phyloP scores from a whole-genome alignment of 2,797 vertebrate genomes.

The Periparus ater region DNA sequence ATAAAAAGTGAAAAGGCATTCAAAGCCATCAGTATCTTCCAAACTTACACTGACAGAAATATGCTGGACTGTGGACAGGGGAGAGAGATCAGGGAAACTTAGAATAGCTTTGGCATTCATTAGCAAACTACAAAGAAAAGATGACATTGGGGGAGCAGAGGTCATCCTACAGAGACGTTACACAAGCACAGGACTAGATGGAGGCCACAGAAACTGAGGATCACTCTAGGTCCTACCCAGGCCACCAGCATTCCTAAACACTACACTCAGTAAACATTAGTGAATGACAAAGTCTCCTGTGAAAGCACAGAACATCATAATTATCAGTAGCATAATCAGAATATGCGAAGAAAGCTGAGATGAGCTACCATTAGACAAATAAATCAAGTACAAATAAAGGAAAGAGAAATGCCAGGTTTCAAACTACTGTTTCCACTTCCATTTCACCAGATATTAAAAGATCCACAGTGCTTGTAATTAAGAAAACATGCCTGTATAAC shows the following conservation, averaged over 20 bases:
- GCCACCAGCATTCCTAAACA: neutral
- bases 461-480: neutral
- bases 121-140: neutral
- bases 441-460: neutral
- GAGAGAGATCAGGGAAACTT: neutral
- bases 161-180: neutral
- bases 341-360: neutral
- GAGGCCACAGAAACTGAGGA: neutral
- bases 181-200: neutral
- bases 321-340: neutral
- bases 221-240: neutral
- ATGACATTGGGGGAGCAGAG: neutral
- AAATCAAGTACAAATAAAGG: neutral
- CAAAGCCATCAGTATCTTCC: conserved; percentile 44
- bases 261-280: neutral
- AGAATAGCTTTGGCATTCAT: neutral
- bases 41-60: conserved; percentile 46
- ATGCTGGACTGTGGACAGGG: conserved; percentile 3
- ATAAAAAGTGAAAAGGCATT: conserved; percentile 53
- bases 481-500: neutral
- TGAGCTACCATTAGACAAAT: neutral
- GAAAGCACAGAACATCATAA: neutral
- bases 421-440: neutral
- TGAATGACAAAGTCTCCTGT: neutral
- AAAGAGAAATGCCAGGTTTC: neutral